These are phyloP conservation scores for Tangara arthus DNA, from an alignment of 2,797 vertebrate species.

Conservation along the genomic window DNA sequence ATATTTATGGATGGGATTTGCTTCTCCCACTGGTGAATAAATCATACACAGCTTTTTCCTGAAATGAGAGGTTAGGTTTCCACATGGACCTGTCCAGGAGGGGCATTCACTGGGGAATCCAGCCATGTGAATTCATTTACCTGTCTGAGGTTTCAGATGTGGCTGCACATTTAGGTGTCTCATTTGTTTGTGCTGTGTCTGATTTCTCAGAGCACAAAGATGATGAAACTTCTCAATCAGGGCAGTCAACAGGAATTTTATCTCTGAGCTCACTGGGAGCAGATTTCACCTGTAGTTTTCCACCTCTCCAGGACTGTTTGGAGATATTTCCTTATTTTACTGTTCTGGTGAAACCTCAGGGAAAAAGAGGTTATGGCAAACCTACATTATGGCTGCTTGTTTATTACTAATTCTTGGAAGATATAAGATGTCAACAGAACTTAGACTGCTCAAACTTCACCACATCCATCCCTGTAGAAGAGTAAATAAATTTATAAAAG, in stretches of 20 bases:
- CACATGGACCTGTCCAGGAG: neutral
- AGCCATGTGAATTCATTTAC: neutral
- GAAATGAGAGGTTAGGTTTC: neutral
- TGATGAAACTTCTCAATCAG: neutral
- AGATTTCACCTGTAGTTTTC: neutral
- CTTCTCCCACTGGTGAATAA: slow-evolving; percentile 20
- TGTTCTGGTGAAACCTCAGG: neutral
- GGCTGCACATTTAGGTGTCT: neutral
- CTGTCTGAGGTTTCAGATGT: neutral
- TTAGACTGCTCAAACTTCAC: neutral
- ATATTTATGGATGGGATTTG: slow-evolving; percentile 38
- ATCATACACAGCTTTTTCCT: slow-evolving; percentile 5
- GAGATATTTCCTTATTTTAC: neutral
- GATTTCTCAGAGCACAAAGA: slow-evolving; percentile 8
- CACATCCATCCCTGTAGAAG: neutral
- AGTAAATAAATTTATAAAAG: neutral
- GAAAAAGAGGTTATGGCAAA: neutral
- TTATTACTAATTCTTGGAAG: neutral
- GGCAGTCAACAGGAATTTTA: neutral
- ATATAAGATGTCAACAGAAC: neutral
- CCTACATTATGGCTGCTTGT: neutral
- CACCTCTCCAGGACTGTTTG: neutral
- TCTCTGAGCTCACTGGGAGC: neutral
- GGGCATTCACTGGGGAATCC: neutral
- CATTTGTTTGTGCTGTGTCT: neutral